Evolutionary conservation across 2,113 vertebrate genomes (phyloP).

Genomic region (Catharus fuscescens): DNA sequence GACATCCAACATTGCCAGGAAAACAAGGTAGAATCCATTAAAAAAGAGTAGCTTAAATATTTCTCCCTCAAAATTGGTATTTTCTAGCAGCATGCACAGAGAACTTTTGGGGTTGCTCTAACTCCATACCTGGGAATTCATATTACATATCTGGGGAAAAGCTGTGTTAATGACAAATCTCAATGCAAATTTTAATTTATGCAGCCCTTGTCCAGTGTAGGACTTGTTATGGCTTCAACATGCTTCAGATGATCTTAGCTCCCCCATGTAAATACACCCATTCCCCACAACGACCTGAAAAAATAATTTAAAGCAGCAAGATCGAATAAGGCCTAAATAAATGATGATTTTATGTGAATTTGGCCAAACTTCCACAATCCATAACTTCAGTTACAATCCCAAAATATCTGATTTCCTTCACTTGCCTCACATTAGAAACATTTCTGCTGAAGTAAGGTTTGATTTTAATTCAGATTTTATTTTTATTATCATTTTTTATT

Average conservation of each 20-base stretch:
- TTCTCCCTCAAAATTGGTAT: background rate
- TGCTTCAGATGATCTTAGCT: rapidly evolving
- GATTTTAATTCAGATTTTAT: background rate
- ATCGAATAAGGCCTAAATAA: background rate
- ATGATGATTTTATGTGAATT: background rate
- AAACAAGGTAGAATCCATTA: background rate
- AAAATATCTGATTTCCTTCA: background rate
- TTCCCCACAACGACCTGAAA: background rate
- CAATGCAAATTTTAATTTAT: background rate
- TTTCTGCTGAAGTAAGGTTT: background rate
- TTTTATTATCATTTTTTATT: background rate
- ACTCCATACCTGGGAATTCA: background rate
- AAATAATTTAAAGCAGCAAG: background rate
- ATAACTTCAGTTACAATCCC: background rate
- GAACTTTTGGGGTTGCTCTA: background rate
- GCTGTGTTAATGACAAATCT: background rate
- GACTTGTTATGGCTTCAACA: background rate
- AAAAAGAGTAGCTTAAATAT: background rate
- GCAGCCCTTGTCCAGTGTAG: background rate
- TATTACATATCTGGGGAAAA: background rate
- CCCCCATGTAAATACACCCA: rapidly evolving
- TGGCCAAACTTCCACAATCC: background rate
- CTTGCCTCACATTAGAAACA: background rate
- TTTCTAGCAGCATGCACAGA: rapidly evolving
- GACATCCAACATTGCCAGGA: background rate